Evolutionary conservation across 2,888 invertebrate species (phyloP), one percentile per base, ranked within the genome.

Genomic region (Schrankia costaestrigalis): DNA sequence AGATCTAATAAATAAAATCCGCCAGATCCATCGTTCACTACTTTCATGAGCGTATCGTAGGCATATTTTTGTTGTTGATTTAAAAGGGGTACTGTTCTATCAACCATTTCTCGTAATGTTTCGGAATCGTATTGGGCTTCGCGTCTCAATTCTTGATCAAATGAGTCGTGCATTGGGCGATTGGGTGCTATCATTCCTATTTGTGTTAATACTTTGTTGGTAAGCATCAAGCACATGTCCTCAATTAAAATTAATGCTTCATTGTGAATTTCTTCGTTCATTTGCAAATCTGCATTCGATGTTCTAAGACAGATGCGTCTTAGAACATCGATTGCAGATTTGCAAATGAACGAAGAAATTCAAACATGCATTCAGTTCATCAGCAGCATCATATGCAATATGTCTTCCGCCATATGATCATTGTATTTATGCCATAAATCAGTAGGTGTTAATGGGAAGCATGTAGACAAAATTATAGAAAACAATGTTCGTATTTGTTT

Each of bases 401-500:
- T 41, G 41, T 43, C 43, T 12, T 43, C 47, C 1, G 19, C 4
- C 43, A 43, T 47, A 10, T 40, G 1, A 43, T 47, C 37, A 31
- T 36, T 44, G 14, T 39, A 43, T 27, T 39, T 44, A 5, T 25
- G 6, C 43, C 38, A 35, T 12, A 34, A 28, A 31, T 30, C 26
- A 29, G 8, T 29, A 11, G 34, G 39, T 22, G 14, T 35, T 34
- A 33, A 46, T 27, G 38, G 43, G 31, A 38, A 43, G 36, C 46
- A 41, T 41, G 38, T 43, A 17, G 35, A 35, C 3, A 47, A 10
- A 8, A 40, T 47, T 28, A 33, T 33, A 12, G 51, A 35, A 44
- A 57, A 52, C 26, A 54, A 44, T 46, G 48, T 54, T 43, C 52
- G 47, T 44, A 54, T 49, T 51, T 54, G 49, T 12, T 50, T 21